Conservation (phyloP, 2,888 invertebrate genomes). For the Thyatira batis region DNA sequence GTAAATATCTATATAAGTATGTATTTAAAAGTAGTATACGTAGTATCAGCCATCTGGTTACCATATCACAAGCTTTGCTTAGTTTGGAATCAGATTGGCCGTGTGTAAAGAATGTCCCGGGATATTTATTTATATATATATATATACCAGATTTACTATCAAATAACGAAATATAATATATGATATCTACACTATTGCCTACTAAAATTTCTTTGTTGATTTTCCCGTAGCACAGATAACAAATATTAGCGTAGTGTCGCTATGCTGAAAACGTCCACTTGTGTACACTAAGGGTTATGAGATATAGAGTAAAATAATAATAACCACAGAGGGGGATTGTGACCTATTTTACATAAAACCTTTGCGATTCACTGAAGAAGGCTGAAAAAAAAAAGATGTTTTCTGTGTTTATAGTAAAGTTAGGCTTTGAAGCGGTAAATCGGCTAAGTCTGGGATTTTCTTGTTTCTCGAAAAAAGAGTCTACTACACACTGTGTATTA, state of each 20-base stretch:
- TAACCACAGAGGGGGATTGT: neutral
- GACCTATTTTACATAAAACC: neutral
- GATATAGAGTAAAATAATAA: neutral
- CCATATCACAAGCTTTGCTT: too few species aligned
- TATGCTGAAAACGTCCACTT: conserved; percentile 35
- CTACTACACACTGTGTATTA: too few species aligned
- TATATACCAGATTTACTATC: neutral
- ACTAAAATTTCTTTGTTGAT: conserved; percentile 20
- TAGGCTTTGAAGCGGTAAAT: too few species aligned
- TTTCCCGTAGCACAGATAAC: conserved; percentile 20
- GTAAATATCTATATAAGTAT: too few species aligned
- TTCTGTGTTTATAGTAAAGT: too few species aligned
- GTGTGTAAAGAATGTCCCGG: too few species aligned
- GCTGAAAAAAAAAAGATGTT: too few species aligned
- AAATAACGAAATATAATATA: conserved; percentile 17
- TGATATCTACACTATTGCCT: conserved; percentile 15
- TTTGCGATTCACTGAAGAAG: neutral
- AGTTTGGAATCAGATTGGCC: too few species aligned
- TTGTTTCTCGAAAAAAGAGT: too few species aligned
- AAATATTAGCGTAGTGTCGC: conserved; percentile 34
- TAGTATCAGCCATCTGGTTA: too few species aligned
- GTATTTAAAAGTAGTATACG: too few species aligned
- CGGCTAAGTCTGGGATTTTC: too few species aligned
- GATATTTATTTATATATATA: neutral
- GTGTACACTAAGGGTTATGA: conserved; percentile 32